Evolutionary conservation across 2,888 invertebrate species (phyloP).

Genomic region (Alcis repandata): DNA sequence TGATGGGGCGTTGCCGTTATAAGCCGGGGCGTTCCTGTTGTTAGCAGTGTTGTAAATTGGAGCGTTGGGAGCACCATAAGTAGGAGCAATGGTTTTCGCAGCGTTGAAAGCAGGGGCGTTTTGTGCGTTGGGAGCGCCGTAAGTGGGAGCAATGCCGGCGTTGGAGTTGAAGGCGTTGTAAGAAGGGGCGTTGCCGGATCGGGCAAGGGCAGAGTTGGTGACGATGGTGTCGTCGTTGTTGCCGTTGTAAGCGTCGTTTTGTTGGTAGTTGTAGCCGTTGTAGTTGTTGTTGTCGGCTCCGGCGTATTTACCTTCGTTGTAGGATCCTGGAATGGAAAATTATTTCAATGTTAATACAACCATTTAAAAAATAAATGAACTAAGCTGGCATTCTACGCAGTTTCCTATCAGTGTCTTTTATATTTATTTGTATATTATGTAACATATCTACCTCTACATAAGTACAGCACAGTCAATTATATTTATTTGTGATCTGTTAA

Average conservation of each 20-base stretch:
- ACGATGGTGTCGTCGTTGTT: conserved; percentile 62
- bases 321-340: conserved; percentile 63
- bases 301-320: conserved; percentile 71
- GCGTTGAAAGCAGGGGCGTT: conserved; percentile 8
- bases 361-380: too few relatives aligned
- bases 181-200: conserved; percentile 33
- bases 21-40: conserved; percentile 10
- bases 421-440: too few relatives aligned
- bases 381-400: too few relatives aligned
- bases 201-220: conserved; percentile 60
- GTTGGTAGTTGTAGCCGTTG: conserved; percentile 40
- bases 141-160: conserved; percentile 15
- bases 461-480: too few relatives aligned
- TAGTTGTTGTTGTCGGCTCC: conserved; percentile 38
- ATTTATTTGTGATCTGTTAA: too few relatives aligned
- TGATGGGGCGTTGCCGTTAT: conserved; percentile 17
- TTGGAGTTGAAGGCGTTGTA: conserved; percentile 8
- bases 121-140: conserved; percentile 16
- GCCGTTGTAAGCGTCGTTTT: conserved; percentile 33
- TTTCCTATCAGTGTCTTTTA: too few relatives aligned
- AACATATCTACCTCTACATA: too few relatives aligned
- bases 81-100: conserved; percentile 6
- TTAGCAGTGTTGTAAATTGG: conserved; percentile 9
- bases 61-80: conserved; percentile 9
- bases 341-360: too few relatives aligned